Base-by-base conservation (phyloP, 2,888 invertebrate species). In the Zaprionus obscuricornis region DNA sequence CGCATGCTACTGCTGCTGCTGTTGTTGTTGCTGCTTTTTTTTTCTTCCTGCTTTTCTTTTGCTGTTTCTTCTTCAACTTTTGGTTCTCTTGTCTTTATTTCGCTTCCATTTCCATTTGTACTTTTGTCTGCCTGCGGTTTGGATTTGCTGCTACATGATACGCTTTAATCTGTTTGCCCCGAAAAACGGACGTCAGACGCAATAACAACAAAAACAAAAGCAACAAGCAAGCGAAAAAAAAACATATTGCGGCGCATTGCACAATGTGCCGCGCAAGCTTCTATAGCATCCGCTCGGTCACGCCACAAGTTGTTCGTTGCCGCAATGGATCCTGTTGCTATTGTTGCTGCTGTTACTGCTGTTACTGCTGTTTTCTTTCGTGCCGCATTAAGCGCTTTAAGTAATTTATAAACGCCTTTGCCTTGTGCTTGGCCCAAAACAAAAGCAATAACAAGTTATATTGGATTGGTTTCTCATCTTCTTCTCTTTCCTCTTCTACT, bases 111-210 rank as follows among this genome's bases (percentile, higher is more conserved):
- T n/a, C n/a, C n/a, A n/a, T n/a, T n/a, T n/a, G n/a, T n/a, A n/a
- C 49, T 46, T 59, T 60, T 63, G 60, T 71, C 52, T 55, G 82
- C 58, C 62, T 87, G 85, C 52, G 82, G 85, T 73, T 78, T 60
- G 72, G 86, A 83, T 85, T 77, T 86, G 64, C 71, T 79, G 82
- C 69, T 74, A 84, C 82, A 82, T 71, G 87, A 87, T 84, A 85
- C 68, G 73, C 74, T 76, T 76, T 86, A 84, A 86, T 73, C 79
- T 65, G 66, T 40, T 40, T 65, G 66, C 49, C 50, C 55, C 51
- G 37, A 43, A 42, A 45, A 36, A 14, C 8, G n/a, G 37, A 29
- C 45, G 37, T 37, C 39, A 27, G 22, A 10, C 37, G n/a, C n/a
- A n/a, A n/a, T n/a, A n/a, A n/a, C n/a, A n/a, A n/a, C n/a, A n/a